Conservation (phyloP, 2,113 vertebrate species). For the Stigmatopora argus region DNA sequence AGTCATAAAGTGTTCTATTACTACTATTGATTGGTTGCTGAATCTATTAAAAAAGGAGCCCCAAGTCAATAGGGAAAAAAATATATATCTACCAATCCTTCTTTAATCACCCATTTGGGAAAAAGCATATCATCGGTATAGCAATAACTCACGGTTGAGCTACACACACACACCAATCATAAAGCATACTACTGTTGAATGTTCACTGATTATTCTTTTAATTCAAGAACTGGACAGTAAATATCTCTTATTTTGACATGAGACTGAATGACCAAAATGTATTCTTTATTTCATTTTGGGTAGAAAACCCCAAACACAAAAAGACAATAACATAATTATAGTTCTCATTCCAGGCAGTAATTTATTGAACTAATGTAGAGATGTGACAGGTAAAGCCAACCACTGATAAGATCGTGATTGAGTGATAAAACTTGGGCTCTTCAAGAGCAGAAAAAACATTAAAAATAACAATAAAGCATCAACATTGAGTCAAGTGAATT, state of each 20-base stretch:
- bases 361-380: neutral
- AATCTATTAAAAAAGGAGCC: neutral
- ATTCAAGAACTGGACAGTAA: too few relatives aligned
- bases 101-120: neutral
- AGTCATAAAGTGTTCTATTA: too few relatives aligned
- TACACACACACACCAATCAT: neutral
- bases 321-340: conserved; percentile 19
- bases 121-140: neutral
- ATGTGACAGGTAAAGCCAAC: neutral
- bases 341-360: conserved; percentile 9
- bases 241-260: too few relatives aligned
- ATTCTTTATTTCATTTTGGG: conserved; percentile 31
- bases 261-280: conserved; percentile 44
- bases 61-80: neutral
- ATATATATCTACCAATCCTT: neutral
- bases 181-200: neutral
- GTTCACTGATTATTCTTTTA: neutral
- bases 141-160: neutral
- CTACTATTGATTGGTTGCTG: neutral
- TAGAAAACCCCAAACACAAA: neutral
- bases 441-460: too few relatives aligned
- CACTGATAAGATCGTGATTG: neutral
- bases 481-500: neutral
- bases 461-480: too few relatives aligned
- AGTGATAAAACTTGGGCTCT: neutral